phyloP scores from a whole-genome alignment of 1,140 invertebrate genomes.

The Anoplolepis gracilipes region DNA sequence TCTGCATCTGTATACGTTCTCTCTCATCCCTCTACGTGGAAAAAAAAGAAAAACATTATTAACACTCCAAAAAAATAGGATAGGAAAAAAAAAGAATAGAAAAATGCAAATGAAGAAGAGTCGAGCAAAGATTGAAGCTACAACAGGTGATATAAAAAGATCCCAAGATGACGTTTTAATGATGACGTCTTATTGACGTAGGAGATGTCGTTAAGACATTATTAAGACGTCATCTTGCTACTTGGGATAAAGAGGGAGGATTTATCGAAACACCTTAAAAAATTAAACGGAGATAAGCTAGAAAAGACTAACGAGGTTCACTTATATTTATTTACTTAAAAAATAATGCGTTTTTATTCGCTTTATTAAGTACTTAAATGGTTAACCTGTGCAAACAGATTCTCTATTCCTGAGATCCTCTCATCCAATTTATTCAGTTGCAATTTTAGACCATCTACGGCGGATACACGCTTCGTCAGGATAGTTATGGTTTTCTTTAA shows the following conservation, averaged over 20 bases:
- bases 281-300: too few relatives aligned
- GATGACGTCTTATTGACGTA: too few relatives aligned
- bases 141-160: too few relatives aligned
- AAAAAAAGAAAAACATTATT: not conserved
- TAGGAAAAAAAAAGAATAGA: too few relatives aligned
- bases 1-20: conserved; percentile 89
- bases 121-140: too few relatives aligned
- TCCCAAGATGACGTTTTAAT: too few relatives aligned
- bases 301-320: too few relatives aligned
- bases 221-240: too few relatives aligned
- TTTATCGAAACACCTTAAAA: too few relatives aligned
- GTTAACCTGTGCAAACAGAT: conserved; percentile 81
- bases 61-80: not conserved
- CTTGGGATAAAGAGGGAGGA: too few relatives aligned
- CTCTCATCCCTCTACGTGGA: conserved; percentile 88
- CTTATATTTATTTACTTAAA: not conserved
- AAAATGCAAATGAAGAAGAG: too few relatives aligned
- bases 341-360: not conserved
- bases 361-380: conserved; percentile 15
- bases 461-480: conserved; percentile 91
- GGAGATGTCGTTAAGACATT: too few relatives aligned
- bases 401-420: conserved; percentile 89
- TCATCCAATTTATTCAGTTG: conserved; percentile 89
- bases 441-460: conserved; percentile 89
- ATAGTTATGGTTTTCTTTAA: conserved; percentile 90